Evolutionary conservation across 2,888 invertebrate species (phyloP).

Genomic region (Himalopsyche anomala): DNA sequence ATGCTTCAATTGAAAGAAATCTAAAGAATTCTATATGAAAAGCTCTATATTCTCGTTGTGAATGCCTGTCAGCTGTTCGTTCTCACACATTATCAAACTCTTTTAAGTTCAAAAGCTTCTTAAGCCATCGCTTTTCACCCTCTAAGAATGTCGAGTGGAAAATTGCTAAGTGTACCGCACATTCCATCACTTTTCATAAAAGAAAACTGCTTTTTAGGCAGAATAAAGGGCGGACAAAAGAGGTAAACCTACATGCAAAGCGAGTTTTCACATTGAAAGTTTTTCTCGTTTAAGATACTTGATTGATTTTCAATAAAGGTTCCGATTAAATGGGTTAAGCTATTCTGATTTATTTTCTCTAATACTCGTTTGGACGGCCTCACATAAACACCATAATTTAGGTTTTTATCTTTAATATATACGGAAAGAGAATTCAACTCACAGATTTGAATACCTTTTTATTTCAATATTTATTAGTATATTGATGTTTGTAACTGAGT

Average conservation of each 20-base stretch:
- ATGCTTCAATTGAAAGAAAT: conserved; percentile 24
- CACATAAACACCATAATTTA: neutral
- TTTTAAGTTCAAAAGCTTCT: conserved; percentile 42
- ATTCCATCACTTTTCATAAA: conserved; percentile 43
- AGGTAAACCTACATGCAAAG: conserved; percentile 32
- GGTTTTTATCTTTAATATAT: neutral
- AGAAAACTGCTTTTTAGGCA: conserved; percentile 37
- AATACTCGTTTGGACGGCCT: neutral
- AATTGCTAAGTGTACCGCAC: conserved; percentile 43
- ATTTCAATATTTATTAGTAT: too few species aligned
- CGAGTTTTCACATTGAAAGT: conserved; percentile 9
- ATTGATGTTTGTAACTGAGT: too few species aligned
- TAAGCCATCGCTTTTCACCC: conserved; percentile 43
- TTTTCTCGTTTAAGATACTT: neutral
- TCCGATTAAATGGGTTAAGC: neutral
- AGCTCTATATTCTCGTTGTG: conserved; percentile 27
- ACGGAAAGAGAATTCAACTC: too few species aligned
- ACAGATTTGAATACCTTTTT: too few species aligned
- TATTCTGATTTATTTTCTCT: neutral
- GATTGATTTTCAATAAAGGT: conserved; percentile 28
- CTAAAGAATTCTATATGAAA: conserved; percentile 41
- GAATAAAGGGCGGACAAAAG: conserved; percentile 34
- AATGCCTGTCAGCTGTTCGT: conserved; percentile 41
- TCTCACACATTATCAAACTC: conserved; percentile 42
- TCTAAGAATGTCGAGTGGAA: conserved; percentile 41